A percentile compares a stretch with the other conserved stretches of the same genome.
phyloP scores from a whole-genome alignment of 2,113 vertebrate genomes.

The Eonycteris spelaea region DNA sequence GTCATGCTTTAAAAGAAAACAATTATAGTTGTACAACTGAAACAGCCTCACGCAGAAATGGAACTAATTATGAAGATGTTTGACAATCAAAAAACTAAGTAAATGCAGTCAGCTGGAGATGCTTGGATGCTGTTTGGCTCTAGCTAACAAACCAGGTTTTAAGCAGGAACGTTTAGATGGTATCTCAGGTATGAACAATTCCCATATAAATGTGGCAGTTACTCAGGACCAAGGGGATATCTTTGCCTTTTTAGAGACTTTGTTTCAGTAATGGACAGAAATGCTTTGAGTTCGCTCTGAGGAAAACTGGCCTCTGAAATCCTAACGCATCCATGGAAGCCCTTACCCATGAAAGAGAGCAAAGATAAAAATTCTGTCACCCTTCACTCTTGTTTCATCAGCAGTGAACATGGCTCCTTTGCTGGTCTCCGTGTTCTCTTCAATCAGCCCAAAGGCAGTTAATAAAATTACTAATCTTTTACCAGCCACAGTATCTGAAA shows the following conservation, averaged over 20 bases:
- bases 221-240: conserved; percentile 84
- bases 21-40: conserved; percentile 73
- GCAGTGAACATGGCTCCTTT: conserved; percentile 91
- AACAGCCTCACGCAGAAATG: conserved; percentile 82
- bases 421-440: conserved; percentile 92
- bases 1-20: conserved; percentile 79
- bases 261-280: conserved; percentile 90
- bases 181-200: conserved; percentile 85
- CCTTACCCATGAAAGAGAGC: conserved; percentile 88
- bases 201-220: conserved; percentile 85
- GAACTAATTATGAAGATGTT: conserved; percentile 87
- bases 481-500: conserved; percentile 92
- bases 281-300: conserved; percentile 92
- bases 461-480: conserved; percentile 93
- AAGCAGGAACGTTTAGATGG: conserved; percentile 86
- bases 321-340: conserved; percentile 89
- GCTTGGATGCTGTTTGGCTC: conserved; percentile 84
- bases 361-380: conserved; percentile 91
- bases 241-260: conserved; percentile 79
- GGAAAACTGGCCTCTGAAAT: conserved; percentile 93
- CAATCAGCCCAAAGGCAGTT: conserved; percentile 89
- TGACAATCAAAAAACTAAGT: conserved; percentile 81
- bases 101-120: conserved; percentile 83
- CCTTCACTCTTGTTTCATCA: conserved; percentile 89
- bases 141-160: conserved; percentile 83